Base-by-base conservation (phyloP, 2,113 vertebrate genomes). In the Podarcis muralis region DNA sequence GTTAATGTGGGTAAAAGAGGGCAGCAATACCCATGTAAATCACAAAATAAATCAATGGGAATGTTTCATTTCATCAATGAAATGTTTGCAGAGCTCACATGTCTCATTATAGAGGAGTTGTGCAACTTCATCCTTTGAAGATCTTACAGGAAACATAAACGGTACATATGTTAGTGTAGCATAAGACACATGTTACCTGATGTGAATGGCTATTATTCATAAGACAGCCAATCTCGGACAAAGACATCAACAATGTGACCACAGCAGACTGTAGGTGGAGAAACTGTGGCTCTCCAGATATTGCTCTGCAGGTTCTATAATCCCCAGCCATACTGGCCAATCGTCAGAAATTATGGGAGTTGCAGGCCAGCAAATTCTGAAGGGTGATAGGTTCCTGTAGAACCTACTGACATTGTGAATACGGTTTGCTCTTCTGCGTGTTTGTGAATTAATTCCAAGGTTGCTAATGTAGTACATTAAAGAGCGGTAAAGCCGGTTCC, bases 401-500 rank as follows among this genome's bases (percentile, higher is more conserved):
- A 53, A 53, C 11, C 0, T 78, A 12, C 87, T 90, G 5, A 4
- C 66, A 79, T 83, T 89, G 62, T 62, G 25, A 72, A n/a, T 77
- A 6, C 0, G 0, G 0, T 81, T 89, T 91, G 68, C 87, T 90
- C 83, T 90, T 40, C 16, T 25, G 48, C 82, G 1, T 27, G 86
- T 93, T 93, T 27, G 30, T 30, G 25, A 80, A 89, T 71, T 1
- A 1, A 81, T 87, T 90, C 78, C 75, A 84, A 72, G 15, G 66
- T 37, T 90, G 57, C 71, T 88, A 30, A 91, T 92, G 84, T 74
- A 72, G 82, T 68, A 79, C 78, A 57, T 2, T 37, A 48, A 48
- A 48, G 43, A 48, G 43, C 8, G 9, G 12, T 37, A 1, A 66
- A 43, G 43, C 43, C 43, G 43, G 43, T 43, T 43, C 43, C 43